Base-by-base conservation (phyloP, 2,797 vertebrate species). In the Tadarida brasiliensis region DNA sequence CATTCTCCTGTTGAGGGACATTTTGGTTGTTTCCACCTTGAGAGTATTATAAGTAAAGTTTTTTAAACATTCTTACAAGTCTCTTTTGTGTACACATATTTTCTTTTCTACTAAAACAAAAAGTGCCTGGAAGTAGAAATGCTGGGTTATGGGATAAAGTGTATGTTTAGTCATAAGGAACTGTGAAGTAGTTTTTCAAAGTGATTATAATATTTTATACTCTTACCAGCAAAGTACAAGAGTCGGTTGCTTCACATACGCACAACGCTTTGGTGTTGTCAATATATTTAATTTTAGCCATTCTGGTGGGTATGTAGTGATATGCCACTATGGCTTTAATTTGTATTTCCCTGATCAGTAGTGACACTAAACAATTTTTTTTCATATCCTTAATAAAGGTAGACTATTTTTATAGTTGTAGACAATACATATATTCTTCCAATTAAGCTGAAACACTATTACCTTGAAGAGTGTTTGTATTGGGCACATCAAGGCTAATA, bases 281-380 rank as follows among this genome's bases (percentile, higher is more conserved):
- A 91, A 33, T 77, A 56, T 74, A 86, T 78, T 94, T 88, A 91
- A 94, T 97, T 96, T 96, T 92, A 94, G 30, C 11, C 47, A 90
- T 92, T 85, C 71, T 94, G 3, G 70, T 93, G 87, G 47, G 20
- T 89, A n/a, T 93, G 19, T 88, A 68, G n/a, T 83, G 15, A 20
- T 80, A 88, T 63, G 56, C 51, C 63, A 80, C 35, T 47, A 44
- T 73, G 49, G 57, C 47, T 91, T 94, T 51, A 88, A 86, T 92
- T 88, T 92, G 7, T 47, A 92, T 90, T 97, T 90, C 85, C 92
- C 67, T 88, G 80, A 95, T 57, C 56, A 71, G n/a, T 93, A 87
- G 24, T 76, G 56, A 93, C 71, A 94, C 0, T 95, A 39, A 94
- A 84, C 39, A 87, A 3, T 44, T 44, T 87, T 9, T 87, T 87